A percentile compares a stretch with the other conserved stretches of the same genome.
Conservation (phyloP, 2,113 vertebrate species). For the Scalopus aquaticus region DNA sequence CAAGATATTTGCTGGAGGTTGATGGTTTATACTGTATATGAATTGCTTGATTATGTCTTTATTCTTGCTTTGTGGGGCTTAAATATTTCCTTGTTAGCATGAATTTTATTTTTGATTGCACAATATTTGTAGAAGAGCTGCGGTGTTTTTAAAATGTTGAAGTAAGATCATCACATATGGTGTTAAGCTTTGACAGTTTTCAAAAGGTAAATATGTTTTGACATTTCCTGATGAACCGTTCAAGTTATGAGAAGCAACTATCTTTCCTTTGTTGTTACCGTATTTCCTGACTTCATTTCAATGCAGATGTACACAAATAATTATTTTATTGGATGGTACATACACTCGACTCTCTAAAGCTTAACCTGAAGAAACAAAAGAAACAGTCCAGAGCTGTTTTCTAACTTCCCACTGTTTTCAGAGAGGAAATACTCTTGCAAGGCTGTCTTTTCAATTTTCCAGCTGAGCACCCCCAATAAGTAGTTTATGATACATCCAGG, state of each 20-base stretch:
- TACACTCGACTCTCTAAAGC: constrained; percentile 36
- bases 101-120: constrained; percentile 42
- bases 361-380: constrained; percentile 53
- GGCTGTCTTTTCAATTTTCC: constrained; percentile 75
- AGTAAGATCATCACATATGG: background rate
- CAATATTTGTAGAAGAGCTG: constrained; percentile 52
- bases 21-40: background rate
- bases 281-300: constrained; percentile 37
- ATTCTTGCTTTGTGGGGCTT: constrained; percentile 21
- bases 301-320: background rate
- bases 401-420: constrained; percentile 60
- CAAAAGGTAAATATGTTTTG: constrained; percentile 59
- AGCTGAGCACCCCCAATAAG: constrained; percentile 69
- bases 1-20: constrained; percentile 27
- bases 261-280: constrained; percentile 26
- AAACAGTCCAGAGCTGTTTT: constrained; percentile 55
- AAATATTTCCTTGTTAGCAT: constrained; percentile 50
- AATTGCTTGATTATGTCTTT: constrained; percentile 27
- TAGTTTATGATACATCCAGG: constrained; percentile 70
- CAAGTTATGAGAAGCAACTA: background rate
- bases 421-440: constrained; percentile 61
- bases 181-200: constrained; percentile 57
- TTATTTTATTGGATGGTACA: constrained; percentile 4
- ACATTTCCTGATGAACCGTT: constrained; percentile 39
- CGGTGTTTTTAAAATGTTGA: background rate